Evolutionary conservation across 2,113 vertebrate genomes (phyloP), one percentile per base, ranked within the genome.

Genomic region (Patagioenas fasciata): DNA sequence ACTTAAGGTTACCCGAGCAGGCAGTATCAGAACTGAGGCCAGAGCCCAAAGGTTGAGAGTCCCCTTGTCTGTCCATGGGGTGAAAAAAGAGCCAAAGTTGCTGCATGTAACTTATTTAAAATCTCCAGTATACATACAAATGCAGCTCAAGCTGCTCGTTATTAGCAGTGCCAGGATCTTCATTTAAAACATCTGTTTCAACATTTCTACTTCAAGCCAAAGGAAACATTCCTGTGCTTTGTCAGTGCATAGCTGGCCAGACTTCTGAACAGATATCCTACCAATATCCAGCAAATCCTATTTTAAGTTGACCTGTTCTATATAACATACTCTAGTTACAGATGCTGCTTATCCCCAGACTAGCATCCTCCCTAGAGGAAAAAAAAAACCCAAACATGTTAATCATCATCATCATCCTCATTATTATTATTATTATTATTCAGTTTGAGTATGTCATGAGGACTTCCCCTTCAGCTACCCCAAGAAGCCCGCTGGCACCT

Each of bases 401-500:
- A 17, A 81, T 85, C 28, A 70, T 78, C 15, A 40, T 81, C 1
- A 82, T 72, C 0, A 80, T 71, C 1, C 60, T 64, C 0, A 67
- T 78, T 24, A 44, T 19, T 42, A 67, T 78, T 24, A 44, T 23
- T 42, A 67, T 72, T 70, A 60, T 85, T 86, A 79, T 60, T 78
- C 71, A 70, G 62, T 58, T 66, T 53, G 62, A 83, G 42, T 80
- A 67, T 85, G 56, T 94, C n/a, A 87, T 65, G 23, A 96, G 96
- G 83, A 96, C 85, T 96, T 95, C 84, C 88, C 88, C 91, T 94
- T 94, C 84, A 91, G 72, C 91, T 89, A 72, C 57, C 50, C 84
- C 86, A 95, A 96, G 91, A 97, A 97, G 91, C 92, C 91, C 78
- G 34, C 77, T 93, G 96, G 96, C 95, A 97, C 95, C 91, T 96